Evolutionary conservation across 37 sponge, comb jelly and placozoan genomes (phyloP), one percentile per base, ranked within the genome.

Genomic region (Trichoplax adhaerens): DNA sequence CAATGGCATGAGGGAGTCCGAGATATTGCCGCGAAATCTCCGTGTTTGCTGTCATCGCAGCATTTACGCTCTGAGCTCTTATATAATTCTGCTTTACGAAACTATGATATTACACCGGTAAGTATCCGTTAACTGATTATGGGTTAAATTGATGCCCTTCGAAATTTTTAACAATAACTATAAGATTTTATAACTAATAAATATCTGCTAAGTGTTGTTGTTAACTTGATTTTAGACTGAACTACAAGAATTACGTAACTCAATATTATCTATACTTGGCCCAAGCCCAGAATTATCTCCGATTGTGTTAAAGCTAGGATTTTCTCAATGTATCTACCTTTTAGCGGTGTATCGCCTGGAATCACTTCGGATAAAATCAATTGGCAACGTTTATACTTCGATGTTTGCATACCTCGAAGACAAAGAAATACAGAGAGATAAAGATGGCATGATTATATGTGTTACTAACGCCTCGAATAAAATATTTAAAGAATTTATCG

Each of bases 391-490:
- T 54, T 48, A 56, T 29, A 29, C 29, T 29, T 29, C 29, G 29
- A 75, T 89, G 48, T 89, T 89, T 72, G 53, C 57, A 3, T 89
- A 89, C 61, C 73, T 89, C 7, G 87, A 89, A 59, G 84, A 89
- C 78, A 80, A 77, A 52, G 87, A 84, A 1, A 55, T 89, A 66
- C 87, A 89, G 57, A 80, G 74, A 73, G 84, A 89, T 10, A 67
- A 67, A 67, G 29, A 8, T 48, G 69, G 69, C 69, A 12, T 67
- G 69, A 48, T 48, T 57, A 58, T 2, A 66, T 53, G 66, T 75
- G 10, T 75, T 57, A 57, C 1, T 46, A 3, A 58, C 58, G 0
- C 54, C 66, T 57, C n/a, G 66, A 8, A 82, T 54, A 86, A 86
- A 55, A 72, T 86, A 3, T 86, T 86, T 74, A 70, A 64, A 10